Conservation (phyloP, 1,140 invertebrate species). For the Wasmannia auropunctata region DNA sequence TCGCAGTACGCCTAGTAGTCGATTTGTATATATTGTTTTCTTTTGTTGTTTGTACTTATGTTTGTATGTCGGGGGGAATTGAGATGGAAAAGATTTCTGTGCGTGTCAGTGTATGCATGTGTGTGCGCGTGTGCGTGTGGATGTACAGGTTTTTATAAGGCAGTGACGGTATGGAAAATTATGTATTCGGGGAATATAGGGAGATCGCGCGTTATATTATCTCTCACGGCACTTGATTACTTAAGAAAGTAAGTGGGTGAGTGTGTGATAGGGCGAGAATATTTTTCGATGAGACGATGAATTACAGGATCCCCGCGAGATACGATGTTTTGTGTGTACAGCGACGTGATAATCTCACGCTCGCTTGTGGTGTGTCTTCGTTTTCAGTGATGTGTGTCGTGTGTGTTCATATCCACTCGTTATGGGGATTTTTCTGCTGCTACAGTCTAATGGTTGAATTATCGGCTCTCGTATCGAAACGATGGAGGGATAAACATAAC, state of each 20-base stretch:
- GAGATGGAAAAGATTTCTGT: conserved; percentile 7
- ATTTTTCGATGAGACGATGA: conserved; percentile 3
- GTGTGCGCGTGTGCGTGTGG: background rate
- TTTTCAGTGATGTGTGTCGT: background rate
- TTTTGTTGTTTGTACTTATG: conserved; percentile 35
- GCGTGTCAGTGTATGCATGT: background rate
- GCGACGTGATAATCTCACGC: background rate
- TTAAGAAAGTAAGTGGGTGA: background rate
- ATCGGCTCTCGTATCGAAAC: background rate
- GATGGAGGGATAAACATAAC: background rate
- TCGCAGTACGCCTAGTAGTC: conserved; percentile 71
- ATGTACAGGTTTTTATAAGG: background rate
- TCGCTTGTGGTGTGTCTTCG: background rate
- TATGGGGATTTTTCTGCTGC: background rate
- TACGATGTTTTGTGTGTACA: background rate
- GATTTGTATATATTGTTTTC: conserved; percentile 49
- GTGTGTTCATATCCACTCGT: background rate
- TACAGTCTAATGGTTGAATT: background rate
- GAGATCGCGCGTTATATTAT: background rate
- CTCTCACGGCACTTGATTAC: background rate
- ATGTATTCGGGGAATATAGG: background rate
- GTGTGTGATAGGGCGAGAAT: background rate
- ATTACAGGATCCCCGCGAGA: background rate
- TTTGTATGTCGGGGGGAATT: background rate
- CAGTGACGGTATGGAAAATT: background rate